Conservation (phyloP, 2,113 vertebrate species). For the Aspiorhynchus laticeps region DNA sequence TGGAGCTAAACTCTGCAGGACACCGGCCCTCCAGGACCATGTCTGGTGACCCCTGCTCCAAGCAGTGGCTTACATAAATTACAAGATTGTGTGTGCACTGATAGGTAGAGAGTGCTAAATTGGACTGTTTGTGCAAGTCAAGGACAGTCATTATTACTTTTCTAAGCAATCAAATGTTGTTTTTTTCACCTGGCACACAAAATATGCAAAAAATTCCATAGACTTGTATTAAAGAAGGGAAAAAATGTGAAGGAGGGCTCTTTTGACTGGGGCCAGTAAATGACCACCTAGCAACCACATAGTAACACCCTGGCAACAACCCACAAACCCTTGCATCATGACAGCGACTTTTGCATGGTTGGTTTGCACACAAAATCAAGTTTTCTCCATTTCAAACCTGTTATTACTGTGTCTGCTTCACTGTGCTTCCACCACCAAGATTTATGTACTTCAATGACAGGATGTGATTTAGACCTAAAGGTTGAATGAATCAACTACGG, state of each 20-base stretch:
- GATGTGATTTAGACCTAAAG: slow-evolving; percentile 6
- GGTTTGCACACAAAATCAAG: background rate
- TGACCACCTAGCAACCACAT: background rate
- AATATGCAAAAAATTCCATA: background rate
- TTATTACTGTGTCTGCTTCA: background rate
- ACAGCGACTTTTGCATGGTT: background rate
- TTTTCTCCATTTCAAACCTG: background rate
- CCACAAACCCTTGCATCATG: background rate
- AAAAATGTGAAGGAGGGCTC: background rate
- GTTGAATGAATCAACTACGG: background rate
- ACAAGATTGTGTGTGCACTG: background rate
- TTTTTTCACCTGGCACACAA: background rate
- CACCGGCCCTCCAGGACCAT: too few species aligned
- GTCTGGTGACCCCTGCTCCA: too few species aligned
- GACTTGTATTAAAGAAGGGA: background rate
- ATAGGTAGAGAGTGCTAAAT: background rate
- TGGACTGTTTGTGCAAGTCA: background rate
- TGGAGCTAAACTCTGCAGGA: too few species aligned
- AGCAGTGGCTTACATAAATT: slow-evolving; percentile 4
- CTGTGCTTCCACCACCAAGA: background rate
- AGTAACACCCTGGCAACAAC: background rate
- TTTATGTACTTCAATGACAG: background rate
- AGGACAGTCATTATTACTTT: background rate
- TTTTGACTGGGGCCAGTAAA: background rate
- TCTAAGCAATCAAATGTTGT: background rate